Base-by-base conservation (phyloP, 2,113 vertebrate species). In the Hippocampus mohnikei region DNA sequence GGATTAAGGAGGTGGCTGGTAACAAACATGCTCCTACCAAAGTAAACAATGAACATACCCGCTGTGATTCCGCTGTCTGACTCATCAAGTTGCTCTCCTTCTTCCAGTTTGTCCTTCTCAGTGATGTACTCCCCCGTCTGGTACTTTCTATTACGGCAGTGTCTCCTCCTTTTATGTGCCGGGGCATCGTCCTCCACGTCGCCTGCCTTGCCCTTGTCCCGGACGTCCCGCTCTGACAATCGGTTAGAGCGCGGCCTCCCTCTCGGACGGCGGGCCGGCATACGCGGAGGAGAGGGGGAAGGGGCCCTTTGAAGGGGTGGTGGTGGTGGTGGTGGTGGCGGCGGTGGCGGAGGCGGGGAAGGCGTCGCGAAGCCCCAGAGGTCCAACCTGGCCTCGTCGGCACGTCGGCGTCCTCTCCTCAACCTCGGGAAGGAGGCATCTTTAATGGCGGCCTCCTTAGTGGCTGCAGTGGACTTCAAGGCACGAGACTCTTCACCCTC, bases 91-190 rank as follows among this genome's bases (percentile, higher is more conserved):
- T 84, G 90, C 48, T 84, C 91, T 58, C 85, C 91, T 20, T 90
- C 91, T 41, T 84, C 89, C 65, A 85, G 77, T 70, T 91, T 93
- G 76, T 95, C 95, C 62, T 92, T 93, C 84, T 96, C 95, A 0
- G 94, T 95, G 83, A 98, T 80, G 85, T 98, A 98, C 53, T 98
- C 97, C 46, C 95, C 97, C 0, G 93, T 97, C 88, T 98, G 95
- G 77, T 98, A 98, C 78, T 96, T 98, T 72, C 92, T 92, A 87
- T 91, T 98, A 69, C 95, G 94, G 90, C 95, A 95, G 27, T 96
- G 92, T 74, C 92, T 92, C 76, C 97, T 93, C 71, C 95, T 98
- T 92, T 95, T 97, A 70, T 92, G 90, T 74, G 92, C 58, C 11
- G 93, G 91, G 1, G 76, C 41, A 44, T 90, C 87, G 5, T 82